Evolutionary conservation across 2,113 vertebrate genomes (phyloP).

Genomic region (Callipepla californica): DNA sequence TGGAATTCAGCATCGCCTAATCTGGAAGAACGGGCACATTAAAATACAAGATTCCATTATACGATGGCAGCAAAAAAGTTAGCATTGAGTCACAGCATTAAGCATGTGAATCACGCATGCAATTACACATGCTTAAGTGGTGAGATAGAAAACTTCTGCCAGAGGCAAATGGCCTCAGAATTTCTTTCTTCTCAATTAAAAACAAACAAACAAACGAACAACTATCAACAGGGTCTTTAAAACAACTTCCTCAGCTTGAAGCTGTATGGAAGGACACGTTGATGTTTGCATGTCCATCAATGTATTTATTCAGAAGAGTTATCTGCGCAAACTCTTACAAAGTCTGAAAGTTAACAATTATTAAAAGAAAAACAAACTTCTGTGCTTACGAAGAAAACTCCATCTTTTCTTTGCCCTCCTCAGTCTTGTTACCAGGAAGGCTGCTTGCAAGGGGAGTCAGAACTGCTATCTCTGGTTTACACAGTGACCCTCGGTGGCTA

Average conservation of each 20-base stretch:
- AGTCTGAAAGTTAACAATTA: neutral
- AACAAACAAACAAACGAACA: neutral
- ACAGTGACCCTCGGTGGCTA: neutral
- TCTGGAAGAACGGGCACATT: neutral
- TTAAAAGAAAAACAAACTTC: neutral
- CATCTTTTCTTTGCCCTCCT: neutral
- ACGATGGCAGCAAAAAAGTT: neutral
- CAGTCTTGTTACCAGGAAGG: neutral
- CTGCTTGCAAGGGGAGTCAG: neutral
- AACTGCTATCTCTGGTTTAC: neutral
- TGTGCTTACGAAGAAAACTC: neutral
- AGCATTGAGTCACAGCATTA: neutral
- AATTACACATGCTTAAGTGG: neutral
- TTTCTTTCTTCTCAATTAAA: neutral
- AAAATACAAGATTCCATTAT: neutral
- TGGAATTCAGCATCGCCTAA: neutral
- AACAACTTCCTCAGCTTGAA: neutral
- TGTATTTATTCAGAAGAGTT: neutral
- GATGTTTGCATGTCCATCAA: neutral
- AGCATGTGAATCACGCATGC: neutral
- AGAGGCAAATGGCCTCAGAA: neutral
- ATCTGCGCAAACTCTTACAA: neutral
- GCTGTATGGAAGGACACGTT: neutral
- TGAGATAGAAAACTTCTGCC: neutral
- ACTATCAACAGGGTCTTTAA: neutral